Evolutionary conservation across 2,797 vertebrate species (phyloP).

Genomic region (Acridotheres tristis): DNA sequence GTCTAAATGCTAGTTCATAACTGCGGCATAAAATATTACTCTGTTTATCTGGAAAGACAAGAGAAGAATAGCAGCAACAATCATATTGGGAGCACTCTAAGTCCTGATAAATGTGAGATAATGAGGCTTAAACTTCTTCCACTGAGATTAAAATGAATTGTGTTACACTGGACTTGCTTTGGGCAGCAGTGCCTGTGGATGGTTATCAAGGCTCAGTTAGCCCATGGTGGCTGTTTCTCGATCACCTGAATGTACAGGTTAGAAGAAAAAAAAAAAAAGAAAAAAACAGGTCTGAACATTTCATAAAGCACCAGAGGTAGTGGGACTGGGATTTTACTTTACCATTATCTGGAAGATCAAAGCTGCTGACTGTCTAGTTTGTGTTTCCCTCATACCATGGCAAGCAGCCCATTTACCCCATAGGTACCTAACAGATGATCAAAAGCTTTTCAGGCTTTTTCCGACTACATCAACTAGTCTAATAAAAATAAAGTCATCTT

Average conservation of each 20-base stretch:
- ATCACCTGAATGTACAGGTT: neutral
- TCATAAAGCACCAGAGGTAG: neutral
- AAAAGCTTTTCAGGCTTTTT: conserved; percentile 1
- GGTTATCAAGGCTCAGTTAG: neutral
- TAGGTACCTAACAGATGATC: neutral
- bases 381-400: neutral
- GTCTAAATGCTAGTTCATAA: neutral
- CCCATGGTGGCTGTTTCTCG: neutral
- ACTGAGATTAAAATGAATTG: neutral
- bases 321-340: neutral
- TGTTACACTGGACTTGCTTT: neutral
- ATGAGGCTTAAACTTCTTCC: neutral
- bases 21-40: neutral
- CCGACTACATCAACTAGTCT: fast-evolving
- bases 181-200: neutral
- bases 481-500: neutral
- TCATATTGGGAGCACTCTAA: neutral
- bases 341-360: neutral
- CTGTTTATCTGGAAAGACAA: neutral
- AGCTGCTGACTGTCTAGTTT: neutral
- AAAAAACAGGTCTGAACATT: neutral
- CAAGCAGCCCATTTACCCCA: neutral
- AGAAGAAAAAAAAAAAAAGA: neutral
- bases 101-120: neutral
- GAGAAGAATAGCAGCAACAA: neutral